These are phyloP conservation scores for Platycercus adscitus DNA, from an alignment of 2,113 vertebrate genomes.

Conservation along the genomic window DNA sequence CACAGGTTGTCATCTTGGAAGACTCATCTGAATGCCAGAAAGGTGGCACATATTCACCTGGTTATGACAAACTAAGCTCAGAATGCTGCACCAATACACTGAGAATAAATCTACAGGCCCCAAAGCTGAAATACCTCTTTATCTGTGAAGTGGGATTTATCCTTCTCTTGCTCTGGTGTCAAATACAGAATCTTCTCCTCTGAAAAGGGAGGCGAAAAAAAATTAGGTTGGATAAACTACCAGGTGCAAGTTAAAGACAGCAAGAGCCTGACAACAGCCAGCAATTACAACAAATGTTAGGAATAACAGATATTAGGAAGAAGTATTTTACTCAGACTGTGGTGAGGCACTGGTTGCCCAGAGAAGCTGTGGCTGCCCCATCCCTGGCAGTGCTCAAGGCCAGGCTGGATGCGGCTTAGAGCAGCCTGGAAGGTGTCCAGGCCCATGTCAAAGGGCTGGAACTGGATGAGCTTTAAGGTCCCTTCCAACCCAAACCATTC, in stretches of 20 bases:
- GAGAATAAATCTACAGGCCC: not conserved
- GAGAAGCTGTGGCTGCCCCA: not conserved
- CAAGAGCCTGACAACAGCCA: not conserved
- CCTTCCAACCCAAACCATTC: not conserved
- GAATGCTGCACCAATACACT: not conserved
- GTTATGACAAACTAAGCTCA: not conserved
- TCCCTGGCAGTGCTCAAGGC: not conserved
- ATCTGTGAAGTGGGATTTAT: constrained; percentile 99
- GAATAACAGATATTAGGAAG: not conserved
- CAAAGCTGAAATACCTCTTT: constrained; percentile 88
- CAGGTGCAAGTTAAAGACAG: not conserved
- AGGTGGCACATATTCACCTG: not conserved
- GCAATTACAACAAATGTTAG: not conserved
- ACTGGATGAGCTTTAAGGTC: not conserved
- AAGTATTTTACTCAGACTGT: not conserved
- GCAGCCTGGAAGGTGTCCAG: not conserved
- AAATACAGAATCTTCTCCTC: constrained; percentile 98
- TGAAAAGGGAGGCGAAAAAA: constrained; percentile 43
- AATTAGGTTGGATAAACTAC: not conserved
- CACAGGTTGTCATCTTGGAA: not conserved
- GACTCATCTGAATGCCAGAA: not conserved
- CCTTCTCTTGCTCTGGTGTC: constrained; percentile 98
- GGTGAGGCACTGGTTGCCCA: not conserved
- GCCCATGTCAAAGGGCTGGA: not conserved
- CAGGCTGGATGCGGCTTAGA: not conserved